These are phyloP conservation scores for Isotomurus palustris DNA, from an alignment of 2,888 invertebrate genomes.

Conservation along the genomic window DNA sequence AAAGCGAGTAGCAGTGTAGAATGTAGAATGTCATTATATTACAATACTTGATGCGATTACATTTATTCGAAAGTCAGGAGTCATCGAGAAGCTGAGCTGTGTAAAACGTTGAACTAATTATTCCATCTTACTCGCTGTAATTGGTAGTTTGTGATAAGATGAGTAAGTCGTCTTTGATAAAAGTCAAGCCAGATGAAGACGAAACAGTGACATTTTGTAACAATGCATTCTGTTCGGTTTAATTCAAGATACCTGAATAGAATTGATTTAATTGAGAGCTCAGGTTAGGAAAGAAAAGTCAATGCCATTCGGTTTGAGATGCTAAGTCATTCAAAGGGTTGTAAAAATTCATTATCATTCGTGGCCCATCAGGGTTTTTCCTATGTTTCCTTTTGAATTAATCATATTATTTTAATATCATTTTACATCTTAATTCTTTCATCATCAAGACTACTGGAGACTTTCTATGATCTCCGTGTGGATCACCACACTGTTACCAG, in stretches of 20 bases:
- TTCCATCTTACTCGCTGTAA: not conserved
- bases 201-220: not conserved
- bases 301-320: not conserved
- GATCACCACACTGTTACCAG: too few relatives aligned
- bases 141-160: not conserved
- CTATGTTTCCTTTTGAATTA: not conserved
- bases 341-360: not conserved
- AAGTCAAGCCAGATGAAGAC: not conserved
- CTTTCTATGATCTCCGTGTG: too few relatives aligned
- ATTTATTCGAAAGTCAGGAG: too few relatives aligned
- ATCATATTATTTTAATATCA: too few relatives aligned
- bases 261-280: constrained; percentile 14
- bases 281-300: not conserved
- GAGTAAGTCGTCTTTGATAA: not conserved
- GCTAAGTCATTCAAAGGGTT: constrained; percentile 9
- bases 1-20: too few relatives aligned
- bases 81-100: too few relatives aligned
- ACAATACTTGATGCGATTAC: not conserved
- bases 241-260: constrained; percentile 1
- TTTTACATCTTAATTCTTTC: too few relatives aligned
- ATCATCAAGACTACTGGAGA: too few relatives aligned
- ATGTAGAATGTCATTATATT: not conserved
- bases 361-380: not conserved
- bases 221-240: not conserved
- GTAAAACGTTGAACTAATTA: too few relatives aligned